A percentile compares a stretch with the other conserved stretches of the same genome.
Evolutionary conservation across 2,797 vertebrate species (phyloP).

Genomic region (Peromyscus nudipes): DNA sequence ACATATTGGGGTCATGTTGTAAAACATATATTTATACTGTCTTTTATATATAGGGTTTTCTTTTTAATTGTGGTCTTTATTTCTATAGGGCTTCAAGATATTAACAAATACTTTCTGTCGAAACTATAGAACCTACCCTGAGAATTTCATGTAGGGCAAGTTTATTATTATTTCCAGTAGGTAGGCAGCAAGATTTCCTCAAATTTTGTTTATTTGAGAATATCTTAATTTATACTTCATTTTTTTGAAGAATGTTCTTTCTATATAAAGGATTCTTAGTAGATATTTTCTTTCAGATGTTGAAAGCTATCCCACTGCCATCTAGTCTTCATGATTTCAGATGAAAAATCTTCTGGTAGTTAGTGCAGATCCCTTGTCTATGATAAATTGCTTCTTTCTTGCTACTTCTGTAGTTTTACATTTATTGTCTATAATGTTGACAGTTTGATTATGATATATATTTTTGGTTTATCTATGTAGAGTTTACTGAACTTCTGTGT

Average conservation of each 20-base stretch:
- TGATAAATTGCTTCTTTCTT: background rate
- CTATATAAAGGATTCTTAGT: background rate
- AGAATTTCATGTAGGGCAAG: slow-evolving; percentile 28
- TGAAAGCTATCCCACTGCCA: background rate
- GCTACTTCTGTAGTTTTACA: background rate
- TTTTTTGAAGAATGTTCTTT: slow-evolving; percentile 1
- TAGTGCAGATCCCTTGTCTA: background rate
- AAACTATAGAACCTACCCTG: background rate
- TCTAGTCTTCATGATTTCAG: background rate
- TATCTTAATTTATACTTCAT: slow-evolving; percentile 42
- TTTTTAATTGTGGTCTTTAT: slow-evolving; percentile 24
- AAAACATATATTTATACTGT: background rate
- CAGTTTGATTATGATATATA: slow-evolving; percentile 10
- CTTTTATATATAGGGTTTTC: background rate
- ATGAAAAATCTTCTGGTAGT: slow-evolving; percentile 27
- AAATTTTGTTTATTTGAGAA: slow-evolving; percentile 21
- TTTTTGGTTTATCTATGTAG: background rate
- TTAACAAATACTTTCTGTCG: slow-evolving; percentile 30
- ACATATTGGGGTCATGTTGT: background rate
- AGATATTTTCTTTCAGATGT: slow-evolving; percentile 29
- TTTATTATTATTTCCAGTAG: background rate
- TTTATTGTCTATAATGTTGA: background rate
- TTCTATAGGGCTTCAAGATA: background rate
- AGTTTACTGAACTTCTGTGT: background rate
- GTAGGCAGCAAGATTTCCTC: background rate